Conservation (phyloP, 2,797 vertebrate species). For the Gallinago stenura region DNA sequence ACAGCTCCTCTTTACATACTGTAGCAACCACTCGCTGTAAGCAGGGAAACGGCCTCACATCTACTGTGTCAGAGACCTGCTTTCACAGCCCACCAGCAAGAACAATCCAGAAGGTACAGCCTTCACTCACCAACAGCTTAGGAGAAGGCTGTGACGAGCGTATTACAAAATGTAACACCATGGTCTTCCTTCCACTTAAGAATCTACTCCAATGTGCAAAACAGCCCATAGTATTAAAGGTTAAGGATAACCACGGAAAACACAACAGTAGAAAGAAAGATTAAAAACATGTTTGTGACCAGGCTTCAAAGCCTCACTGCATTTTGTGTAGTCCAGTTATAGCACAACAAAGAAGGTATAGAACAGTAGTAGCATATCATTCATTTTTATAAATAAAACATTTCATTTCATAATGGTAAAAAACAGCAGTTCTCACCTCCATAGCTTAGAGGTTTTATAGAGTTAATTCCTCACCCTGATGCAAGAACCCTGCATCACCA, state of each 20-base stretch:
- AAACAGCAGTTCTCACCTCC: background rate
- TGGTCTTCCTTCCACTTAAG: background rate
- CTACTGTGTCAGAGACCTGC: background rate
- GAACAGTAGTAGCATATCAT: background rate
- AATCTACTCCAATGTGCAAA: background rate
- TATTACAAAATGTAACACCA: background rate
- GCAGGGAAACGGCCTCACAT: background rate
- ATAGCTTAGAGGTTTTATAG: background rate
- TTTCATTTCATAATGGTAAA: background rate
- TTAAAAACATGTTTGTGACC: background rate
- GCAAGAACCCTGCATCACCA: too few species aligned
- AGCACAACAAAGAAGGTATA: background rate
- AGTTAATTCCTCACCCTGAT: background rate
- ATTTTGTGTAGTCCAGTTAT: rapidly evolving
- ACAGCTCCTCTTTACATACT: background rate
- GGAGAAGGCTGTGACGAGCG: background rate
- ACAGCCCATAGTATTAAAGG: background rate
- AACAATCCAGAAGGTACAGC: background rate
- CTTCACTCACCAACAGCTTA: background rate
- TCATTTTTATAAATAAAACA: background rate
- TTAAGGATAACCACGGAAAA: background rate
- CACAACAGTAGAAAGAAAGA: background rate
- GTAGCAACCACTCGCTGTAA: background rate
- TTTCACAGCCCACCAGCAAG: background rate
- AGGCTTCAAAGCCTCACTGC: background rate